Evolutionary conservation across 1,140 invertebrate genomes (phyloP).

Genomic region (Temnothorax curvispinosus): DNA sequence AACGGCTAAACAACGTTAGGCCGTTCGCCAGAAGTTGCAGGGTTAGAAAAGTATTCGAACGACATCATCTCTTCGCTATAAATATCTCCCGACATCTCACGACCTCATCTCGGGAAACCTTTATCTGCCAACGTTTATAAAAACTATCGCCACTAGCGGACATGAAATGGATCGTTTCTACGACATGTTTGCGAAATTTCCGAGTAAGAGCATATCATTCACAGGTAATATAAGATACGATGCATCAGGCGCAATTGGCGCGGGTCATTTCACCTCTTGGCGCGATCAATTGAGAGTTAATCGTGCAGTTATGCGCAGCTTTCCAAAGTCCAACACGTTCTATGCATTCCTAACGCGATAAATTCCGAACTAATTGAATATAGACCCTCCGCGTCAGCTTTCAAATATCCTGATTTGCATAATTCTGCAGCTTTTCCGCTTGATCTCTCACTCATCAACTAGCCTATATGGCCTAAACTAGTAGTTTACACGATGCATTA

Average conservation of each 20-base stretch:
- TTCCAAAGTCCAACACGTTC: constrained; percentile 52
- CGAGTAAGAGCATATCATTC: neutral
- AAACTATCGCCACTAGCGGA: neutral
- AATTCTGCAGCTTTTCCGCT: neutral
- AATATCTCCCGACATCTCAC: neutral
- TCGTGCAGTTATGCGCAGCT: neutral
- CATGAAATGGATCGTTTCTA: neutral
- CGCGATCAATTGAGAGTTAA: neutral
- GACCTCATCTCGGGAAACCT: neutral
- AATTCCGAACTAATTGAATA: constrained; percentile 60
- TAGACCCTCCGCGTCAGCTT: neutral
- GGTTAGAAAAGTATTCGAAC: constrained; percentile 43
- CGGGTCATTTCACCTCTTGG: neutral
- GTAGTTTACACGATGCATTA: neutral
- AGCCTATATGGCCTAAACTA: neutral
- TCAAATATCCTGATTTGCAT: neutral
- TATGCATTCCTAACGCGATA: constrained; percentile 47
- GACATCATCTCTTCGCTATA: constrained; percentile 39
- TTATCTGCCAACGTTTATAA: constrained; percentile 6
- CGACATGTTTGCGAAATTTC: neutral
- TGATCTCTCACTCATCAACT: neutral
- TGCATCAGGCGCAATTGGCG: neutral
- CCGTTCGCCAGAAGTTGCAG: constrained; percentile 65
- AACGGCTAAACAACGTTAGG: constrained; percentile 66
- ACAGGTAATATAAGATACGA: neutral